Evolutionary conservation across 2,113 vertebrate species (phyloP), one percentile per base, ranked within the genome.

Genomic region (Montifringilla adamsi): DNA sequence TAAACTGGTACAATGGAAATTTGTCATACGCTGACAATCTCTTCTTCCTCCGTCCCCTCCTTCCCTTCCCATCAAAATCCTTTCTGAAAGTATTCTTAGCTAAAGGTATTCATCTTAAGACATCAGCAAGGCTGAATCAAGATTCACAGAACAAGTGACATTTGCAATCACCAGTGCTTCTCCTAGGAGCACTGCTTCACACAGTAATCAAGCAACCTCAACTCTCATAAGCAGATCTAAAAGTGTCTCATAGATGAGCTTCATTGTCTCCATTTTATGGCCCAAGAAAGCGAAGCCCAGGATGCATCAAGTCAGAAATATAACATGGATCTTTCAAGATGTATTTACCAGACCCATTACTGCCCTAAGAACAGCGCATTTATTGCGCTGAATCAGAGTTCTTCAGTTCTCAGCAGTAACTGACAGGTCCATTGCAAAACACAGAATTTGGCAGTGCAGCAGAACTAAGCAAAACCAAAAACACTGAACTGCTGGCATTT

Each of bases 111-210:
- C 69, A 72, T 23, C 44, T 91, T 92, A 89, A 84, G 31, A 60
- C 17, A 72, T 60, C 55, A 75, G 33, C 9, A 74, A 47, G 44
- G 49, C 41, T 78, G 44, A 79, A 84, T 84, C 56, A 84, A 84
- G 66, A 72, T 37, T 70, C 80, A 64, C 60, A 52, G 60, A 80
- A 67, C 31, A 55, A 80, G 62, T 75, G 46, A 87, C 44, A 43
- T 84, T 63, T 95, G 86, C 91, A 93, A 92, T 86, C 86, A 92
- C 31, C 66, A 94, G 35, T 12, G 60, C 44, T 87, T 37, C 50
- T 91, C 67, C 56, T 72, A 72, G 64, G 30, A 84, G 63, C 55
- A 47, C 22, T 70, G 31, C 79, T 84, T 84, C 49, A 87, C 0
- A 1, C 22, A 63, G 58, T 67, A 87, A 92, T 92, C 84, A 82